Evolutionary conservation across 30 jellyfish, hydroid and myxozoan genomes (phyloP), one percentile per base, ranked within the genome.

Genomic region (Haliclystus octoradiatus): DNA sequence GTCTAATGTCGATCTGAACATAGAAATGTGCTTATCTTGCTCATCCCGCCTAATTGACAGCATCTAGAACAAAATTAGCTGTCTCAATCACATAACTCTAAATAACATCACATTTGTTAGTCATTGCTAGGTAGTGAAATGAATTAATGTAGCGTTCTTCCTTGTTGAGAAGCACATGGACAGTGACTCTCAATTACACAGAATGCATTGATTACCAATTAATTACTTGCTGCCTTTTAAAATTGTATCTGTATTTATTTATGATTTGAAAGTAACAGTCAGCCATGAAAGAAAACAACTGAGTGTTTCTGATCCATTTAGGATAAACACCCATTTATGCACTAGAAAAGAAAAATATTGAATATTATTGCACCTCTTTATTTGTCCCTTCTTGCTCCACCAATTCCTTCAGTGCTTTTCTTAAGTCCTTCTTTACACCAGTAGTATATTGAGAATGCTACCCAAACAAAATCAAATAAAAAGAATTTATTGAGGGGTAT

Each of bases 401-500:
- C 83, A 77, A 66, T 31, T 83, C 89, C 71, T 91, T 82, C 60
- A 91, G 40, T 61, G 69, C 69, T 69, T 71, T 76, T 77, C 77
- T 82, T 78, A 91, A 51, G 33, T 91, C 95, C 3, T 87, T 84
- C 26, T 76, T 78, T 71, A 86, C 84, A 28, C 74, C 80, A 68
- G 91, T 64, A 50, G 81, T 69, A 65, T 74, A 70, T 52, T 91
- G 99, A 63, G 57, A 65, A 53, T 93, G 74, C 99, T 91, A 65
- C 1, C 57, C 9, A 40, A n/a, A n/a, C n/a, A n/a, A 5, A 19
- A 40, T 19, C 57, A 40, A 40, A 40, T n/a, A n/a, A n/a, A n/a
- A n/a, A n/a, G n/a, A n/a, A n/a, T n/a, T n/a, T n/a, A n/a, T n/a
- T n/a, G n/a, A n/a, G n/a, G n/a, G n/a, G 9, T 40, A 19, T 40